A percentile compares a stretch with the other conserved stretches of the same genome.
These are phyloP conservation scores for Prionailurus viverrinus DNA, from an alignment of 2,113 vertebrate species.

Conservation along the genomic window DNA sequence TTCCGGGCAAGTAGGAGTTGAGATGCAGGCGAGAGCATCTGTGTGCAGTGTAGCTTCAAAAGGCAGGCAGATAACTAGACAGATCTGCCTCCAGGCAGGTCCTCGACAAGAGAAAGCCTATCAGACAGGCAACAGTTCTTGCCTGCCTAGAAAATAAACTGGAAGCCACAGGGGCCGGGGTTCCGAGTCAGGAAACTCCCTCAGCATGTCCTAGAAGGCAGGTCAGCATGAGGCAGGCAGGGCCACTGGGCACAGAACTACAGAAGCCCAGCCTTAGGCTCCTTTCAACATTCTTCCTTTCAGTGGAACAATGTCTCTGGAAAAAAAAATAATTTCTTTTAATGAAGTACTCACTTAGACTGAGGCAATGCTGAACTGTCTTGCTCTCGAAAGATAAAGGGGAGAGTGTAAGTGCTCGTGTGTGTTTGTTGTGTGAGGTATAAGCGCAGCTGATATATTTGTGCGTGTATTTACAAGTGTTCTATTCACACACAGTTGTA, in stretches of 20 bases:
- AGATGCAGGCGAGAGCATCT: slow-evolving; percentile 73
- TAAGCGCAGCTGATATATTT: background rate
- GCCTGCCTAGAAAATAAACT: slow-evolving; percentile 81
- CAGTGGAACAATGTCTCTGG: slow-evolving; percentile 77
- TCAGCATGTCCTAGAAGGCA: slow-evolving; percentile 71
- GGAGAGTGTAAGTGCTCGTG: background rate
- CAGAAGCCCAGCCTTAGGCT: slow-evolving; percentile 39
- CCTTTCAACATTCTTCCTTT: slow-evolving; percentile 77
- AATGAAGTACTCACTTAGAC: slow-evolving; percentile 61
- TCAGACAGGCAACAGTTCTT: slow-evolving; percentile 79
- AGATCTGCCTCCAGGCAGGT: slow-evolving; percentile 86
- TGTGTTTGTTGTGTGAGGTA: background rate
- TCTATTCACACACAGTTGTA: background rate
- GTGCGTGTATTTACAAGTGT: background rate
- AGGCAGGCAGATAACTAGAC: slow-evolving; percentile 86
- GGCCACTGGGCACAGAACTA: slow-evolving; percentile 68
- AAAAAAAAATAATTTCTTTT: slow-evolving; percentile 80
- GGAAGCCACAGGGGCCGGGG: slow-evolving; percentile 69
- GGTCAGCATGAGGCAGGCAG: slow-evolving; percentile 72
- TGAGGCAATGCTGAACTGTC: background rate
- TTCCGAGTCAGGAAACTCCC: slow-evolving; percentile 70
- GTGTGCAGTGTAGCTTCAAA: slow-evolving; percentile 84
- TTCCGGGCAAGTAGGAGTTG: slow-evolving; percentile 79
- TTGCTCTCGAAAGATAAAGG: slow-evolving; percentile 21
- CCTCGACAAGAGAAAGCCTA: slow-evolving; percentile 79